phyloP scores from a whole-genome alignment of 2,888 invertebrate genomes.

The Drosophila emarginata region DNA sequence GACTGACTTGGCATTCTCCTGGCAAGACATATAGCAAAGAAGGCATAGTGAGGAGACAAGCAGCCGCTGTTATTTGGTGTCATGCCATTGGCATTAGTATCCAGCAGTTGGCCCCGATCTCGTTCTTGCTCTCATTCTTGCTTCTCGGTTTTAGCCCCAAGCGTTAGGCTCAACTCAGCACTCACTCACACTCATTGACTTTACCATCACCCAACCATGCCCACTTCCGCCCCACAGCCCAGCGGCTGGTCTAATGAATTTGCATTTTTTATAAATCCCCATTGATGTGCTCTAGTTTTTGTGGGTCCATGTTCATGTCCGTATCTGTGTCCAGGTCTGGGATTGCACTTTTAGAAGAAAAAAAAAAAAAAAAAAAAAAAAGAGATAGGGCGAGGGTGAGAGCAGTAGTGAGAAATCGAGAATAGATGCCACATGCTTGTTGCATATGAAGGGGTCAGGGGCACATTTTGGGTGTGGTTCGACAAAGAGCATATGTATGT shows the following conservation, averaged over 20 bases:
- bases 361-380: too few species aligned
- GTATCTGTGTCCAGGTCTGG: conserved; percentile 8
- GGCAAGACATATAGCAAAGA: conserved; percentile 20
- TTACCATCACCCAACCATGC: not conserved
- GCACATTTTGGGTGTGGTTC: conserved; percentile 7
- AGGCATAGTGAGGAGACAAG: not conserved
- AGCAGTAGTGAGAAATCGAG: not conserved
- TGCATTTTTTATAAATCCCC: conserved; percentile 76
- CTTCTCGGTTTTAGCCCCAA: not conserved
- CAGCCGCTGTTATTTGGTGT: conserved; percentile 14
- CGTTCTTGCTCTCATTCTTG: conserved; percentile 3
- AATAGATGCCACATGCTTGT: conserved; percentile 1
- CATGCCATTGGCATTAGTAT: conserved; percentile 40
- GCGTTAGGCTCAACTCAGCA: conserved; percentile 4
- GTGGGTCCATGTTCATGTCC: not conserved
- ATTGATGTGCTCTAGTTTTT: conserved; percentile 69
- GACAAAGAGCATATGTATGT: not conserved
- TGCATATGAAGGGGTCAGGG: not conserved
- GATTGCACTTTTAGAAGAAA: conserved; percentile 18
- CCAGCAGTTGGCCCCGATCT: conserved; percentile 5
- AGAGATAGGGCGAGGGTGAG: too few species aligned
- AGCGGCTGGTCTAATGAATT: conserved; percentile 70
- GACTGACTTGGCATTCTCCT: conserved; percentile 63
- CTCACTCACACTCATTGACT: conserved; percentile 20
- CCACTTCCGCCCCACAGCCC: conserved; percentile 28